Evolutionary conservation across 2,113 vertebrate species (phyloP), one percentile per base, ranked within the genome.

Genomic region (Thamnaconus septentrionalis): DNA sequence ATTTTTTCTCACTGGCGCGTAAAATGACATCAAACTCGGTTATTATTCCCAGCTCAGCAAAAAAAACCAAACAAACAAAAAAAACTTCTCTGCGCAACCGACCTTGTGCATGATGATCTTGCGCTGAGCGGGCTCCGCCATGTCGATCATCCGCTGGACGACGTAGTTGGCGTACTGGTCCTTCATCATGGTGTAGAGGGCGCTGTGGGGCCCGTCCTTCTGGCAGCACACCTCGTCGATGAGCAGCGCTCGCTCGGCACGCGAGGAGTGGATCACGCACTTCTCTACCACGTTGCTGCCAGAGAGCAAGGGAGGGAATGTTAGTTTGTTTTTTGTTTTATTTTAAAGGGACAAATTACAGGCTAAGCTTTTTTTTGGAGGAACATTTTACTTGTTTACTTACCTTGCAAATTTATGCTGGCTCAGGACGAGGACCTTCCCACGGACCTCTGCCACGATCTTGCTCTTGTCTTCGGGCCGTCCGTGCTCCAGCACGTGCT

Each of bases 111-210:
- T 96, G 80, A 99, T 96, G 85, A 99, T 98, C 85, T 99, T 99
- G 71, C 97, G 92, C 82, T 99, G 97, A 61, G 94, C 95, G 0
- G 97, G 95, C 80, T 99, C 97, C 1, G 97, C 96, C 95, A 98
- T 96, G 79, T 99, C 97, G 5, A 99, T 98, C 97, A 99, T 98
- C 88, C 98, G 96, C 90, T 99, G 97, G 71, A 99, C 96, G 4
- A 99, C 97, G 0, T 99, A 99, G 84, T 99, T 99, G 87, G 97
- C 97, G 4, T 99, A 99, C 87, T 99, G 97, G 91, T 99, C 97
- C 93, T 99, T 99, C 97, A 99, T 99, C 97, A 99, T 99, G 90
- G 96, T 98, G 93, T 99, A 99, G 91, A 99, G 93, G 92, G 97
- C 96, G 89, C 96, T 98, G 91, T 99, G 97, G 78, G 97, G 96